These are phyloP conservation scores for Pholis gunnellus DNA, from an alignment of 2,113 vertebrate genomes.

Conservation along the genomic window DNA sequence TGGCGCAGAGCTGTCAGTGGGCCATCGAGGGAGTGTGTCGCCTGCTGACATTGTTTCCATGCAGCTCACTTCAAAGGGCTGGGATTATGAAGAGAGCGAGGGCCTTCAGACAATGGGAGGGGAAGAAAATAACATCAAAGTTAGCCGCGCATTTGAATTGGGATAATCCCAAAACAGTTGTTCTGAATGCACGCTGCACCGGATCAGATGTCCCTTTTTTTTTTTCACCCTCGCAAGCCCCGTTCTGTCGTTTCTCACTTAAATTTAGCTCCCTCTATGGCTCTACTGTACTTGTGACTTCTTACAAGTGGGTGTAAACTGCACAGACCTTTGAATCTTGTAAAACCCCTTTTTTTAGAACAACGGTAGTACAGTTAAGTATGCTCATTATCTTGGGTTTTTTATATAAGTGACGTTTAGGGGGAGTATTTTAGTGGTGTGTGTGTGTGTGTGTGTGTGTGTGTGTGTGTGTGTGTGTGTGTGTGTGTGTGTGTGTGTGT, in stretches of 20 bases:
- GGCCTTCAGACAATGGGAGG: slow-evolving; percentile 79
- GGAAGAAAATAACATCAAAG: slow-evolving; percentile 85
- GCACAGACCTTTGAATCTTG: slow-evolving; percentile 64
- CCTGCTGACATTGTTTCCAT: slow-evolving; percentile 84
- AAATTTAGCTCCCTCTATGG: slow-evolving; percentile 68
- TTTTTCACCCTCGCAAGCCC: slow-evolving; percentile 52
- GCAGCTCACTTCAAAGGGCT: slow-evolving; percentile 83
- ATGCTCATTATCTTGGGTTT: slow-evolving; percentile 63
- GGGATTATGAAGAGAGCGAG: slow-evolving; percentile 81
- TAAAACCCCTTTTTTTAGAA: slow-evolving; percentile 71
- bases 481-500: too few species aligned
- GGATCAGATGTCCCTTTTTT: slow-evolving; percentile 76
- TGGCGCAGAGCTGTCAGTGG: slow-evolving; percentile 72
- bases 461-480: slow-evolving; percentile 11
- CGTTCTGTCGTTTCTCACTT: slow-evolving; percentile 68
- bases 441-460: slow-evolving; percentile 4
- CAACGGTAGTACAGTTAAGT: slow-evolving; percentile 60
- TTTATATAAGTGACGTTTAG: slow-evolving; percentile 50
- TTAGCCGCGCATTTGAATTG: slow-evolving; percentile 78
- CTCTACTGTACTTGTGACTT: slow-evolving; percentile 69
- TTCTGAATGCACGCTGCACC: slow-evolving; percentile 74
- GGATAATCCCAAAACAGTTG: slow-evolving; percentile 85
- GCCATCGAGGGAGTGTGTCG: slow-evolving; percentile 74
- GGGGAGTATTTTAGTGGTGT: slow-evolving; percentile 37
- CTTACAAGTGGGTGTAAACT: slow-evolving; percentile 73